Conservation (phyloP, 2,888 invertebrate genomes). For the Pelosia muscerda region DNA sequence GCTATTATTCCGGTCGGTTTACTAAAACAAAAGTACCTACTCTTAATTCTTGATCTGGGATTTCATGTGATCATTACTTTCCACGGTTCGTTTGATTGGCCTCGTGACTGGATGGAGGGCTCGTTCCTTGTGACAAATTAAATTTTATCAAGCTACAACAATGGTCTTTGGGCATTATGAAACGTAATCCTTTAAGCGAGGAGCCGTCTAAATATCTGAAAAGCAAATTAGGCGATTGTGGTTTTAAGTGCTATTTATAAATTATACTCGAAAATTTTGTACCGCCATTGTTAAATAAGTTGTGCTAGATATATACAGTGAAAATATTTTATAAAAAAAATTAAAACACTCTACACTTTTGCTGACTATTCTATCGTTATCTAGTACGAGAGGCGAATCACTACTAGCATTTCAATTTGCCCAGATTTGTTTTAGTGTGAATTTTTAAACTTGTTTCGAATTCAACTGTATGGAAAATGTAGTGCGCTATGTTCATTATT, state of each 20-base stretch:
- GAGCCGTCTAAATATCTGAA: conserved; percentile 60
- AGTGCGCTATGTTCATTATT: too few relatives aligned
- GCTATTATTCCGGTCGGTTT: conserved; percentile 82
- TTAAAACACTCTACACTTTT: conserved; percentile 14
- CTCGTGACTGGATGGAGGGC: conserved; percentile 54
- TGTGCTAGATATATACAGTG: conserved; percentile 37
- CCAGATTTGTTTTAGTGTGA: conserved; percentile 15
- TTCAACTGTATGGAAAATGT: not conserved
- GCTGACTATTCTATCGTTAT: conserved; percentile 22
- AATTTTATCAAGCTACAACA: conserved; percentile 71
- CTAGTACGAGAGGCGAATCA: not conserved
- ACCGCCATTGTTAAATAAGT: conserved; percentile 44
- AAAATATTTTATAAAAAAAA: conserved; percentile 34
- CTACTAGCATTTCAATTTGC: not conserved
- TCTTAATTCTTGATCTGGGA: conserved; percentile 81
- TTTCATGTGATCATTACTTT: conserved; percentile 79
- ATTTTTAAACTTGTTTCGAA: conserved; percentile 1
- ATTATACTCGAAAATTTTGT: conserved; percentile 53
- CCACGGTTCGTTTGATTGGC: conserved; percentile 71
- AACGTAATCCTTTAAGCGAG: conserved; percentile 64
- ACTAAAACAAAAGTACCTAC: conserved; percentile 80
- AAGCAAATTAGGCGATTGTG: conserved; percentile 64
- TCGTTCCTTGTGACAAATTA: conserved; percentile 69
- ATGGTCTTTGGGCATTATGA: conserved; percentile 62
- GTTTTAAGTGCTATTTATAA: conserved; percentile 61